phyloP scores from a whole-genome alignment of 2,797 vertebrate species.

The Perodicticus potto region DNA sequence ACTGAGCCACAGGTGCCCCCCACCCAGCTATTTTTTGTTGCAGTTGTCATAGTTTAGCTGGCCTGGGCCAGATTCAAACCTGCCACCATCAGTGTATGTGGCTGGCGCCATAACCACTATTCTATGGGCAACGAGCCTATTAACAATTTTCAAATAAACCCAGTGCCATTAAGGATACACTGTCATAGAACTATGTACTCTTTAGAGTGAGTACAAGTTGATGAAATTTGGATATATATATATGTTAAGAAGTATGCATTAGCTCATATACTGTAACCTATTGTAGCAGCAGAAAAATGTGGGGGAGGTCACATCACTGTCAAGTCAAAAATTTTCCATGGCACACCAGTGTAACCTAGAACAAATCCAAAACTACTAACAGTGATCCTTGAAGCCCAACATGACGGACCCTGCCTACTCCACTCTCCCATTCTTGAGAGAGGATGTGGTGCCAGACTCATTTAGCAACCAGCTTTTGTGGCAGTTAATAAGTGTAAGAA shows the following conservation, averaged over 20 bases:
- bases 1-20: too few relatives aligned
- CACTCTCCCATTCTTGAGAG: not conserved
- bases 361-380: not conserved
- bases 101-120: too few relatives aligned
- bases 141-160: constrained; percentile 11
- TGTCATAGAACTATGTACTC: not conserved
- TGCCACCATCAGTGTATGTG: too few relatives aligned
- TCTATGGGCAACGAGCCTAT: too few relatives aligned
- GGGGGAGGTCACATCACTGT: not conserved
- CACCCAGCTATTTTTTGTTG: too few relatives aligned
- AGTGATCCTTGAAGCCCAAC: not conserved
- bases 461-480: not conserved
- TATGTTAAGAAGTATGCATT: not conserved
- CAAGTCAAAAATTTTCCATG: not conserved
- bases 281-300: not conserved
- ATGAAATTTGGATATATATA: not conserved
- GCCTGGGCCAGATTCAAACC: too few relatives aligned
- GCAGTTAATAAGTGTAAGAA: not conserved
- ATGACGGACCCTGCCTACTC: not conserved
- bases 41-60: too few relatives aligned
- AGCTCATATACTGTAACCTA: not conserved
- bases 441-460: not conserved
- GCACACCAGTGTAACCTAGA: not conserved
- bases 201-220: not conserved
- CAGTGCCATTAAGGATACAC: not conserved